phyloP scores from a whole-genome alignment of 2,113 vertebrate species.

The Lepus americanus region DNA sequence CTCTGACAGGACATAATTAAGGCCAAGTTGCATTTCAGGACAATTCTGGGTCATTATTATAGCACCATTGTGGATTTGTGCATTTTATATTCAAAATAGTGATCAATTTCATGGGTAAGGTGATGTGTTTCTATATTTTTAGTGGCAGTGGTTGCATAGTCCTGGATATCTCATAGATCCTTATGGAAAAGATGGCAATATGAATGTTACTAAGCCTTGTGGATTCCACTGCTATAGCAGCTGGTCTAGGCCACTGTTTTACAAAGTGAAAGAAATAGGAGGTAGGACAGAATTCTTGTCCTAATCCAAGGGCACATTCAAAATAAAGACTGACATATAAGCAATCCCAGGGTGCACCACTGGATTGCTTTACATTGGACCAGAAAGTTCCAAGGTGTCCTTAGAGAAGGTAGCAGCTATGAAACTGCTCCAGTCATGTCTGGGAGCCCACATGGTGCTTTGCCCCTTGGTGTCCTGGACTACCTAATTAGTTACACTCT shows the following conservation, averaged over 20 bases:
- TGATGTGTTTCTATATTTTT: not conserved
- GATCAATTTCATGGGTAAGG: not conserved
- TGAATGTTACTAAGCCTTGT: not conserved
- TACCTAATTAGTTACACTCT: not conserved
- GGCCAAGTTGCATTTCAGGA: not conserved
- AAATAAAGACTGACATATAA: not conserved
- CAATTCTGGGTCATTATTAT: not conserved
- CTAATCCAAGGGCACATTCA: not conserved
- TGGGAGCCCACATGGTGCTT: constrained; percentile 3
- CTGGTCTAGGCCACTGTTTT: not conserved
- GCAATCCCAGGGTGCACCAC: not conserved
- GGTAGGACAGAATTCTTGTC: not conserved
- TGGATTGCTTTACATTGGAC: not conserved
- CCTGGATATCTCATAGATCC: not conserved
- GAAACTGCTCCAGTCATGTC: not conserved
- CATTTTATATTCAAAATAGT: not conserved
- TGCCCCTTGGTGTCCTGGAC: not conserved
- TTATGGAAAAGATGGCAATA: not conserved
- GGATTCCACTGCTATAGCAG: not conserved
- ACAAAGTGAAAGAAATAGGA: not conserved
- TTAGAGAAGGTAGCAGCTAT: not conserved
- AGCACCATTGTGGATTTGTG: not conserved
- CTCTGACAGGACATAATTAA: not conserved
- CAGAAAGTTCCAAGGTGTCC: constrained; percentile 39
- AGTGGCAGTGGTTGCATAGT: not conserved